Base-by-base conservation (phyloP, 2,113 vertebrate genomes). In the Aldabrachelys gigantea region DNA sequence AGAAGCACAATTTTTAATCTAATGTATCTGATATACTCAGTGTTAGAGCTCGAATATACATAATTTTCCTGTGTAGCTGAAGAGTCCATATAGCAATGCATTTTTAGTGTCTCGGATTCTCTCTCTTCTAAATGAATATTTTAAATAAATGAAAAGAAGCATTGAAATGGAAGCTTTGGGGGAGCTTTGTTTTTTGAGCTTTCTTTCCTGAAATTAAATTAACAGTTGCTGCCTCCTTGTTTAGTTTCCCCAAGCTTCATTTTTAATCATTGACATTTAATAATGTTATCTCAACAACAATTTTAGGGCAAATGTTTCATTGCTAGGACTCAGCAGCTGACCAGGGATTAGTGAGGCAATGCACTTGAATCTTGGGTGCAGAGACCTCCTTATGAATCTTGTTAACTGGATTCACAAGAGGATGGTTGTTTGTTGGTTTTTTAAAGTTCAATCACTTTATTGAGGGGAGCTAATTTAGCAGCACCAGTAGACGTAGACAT, bases 391-490 rank as follows among this genome's bases (percentile, higher is more conserved):
- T 94, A 86, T 91, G n/a, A 87, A 88, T 69, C 84, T 93, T 95
- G 78, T 92, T 97, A 95, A 95, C 78, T 88, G 57, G 57, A 94
- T 93, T 96, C 93, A 87, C 25, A 59, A 44, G 59, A 4, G 0
- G 69, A 8, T 35, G 52, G 41, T 47, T 49, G 29, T 44, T 56
- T 56, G 38, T 24, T 10, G 19, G 10, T 5, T 4, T 5, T 16
- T 49, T 27, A 22, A 9, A 41, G 10, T 95, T 95, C 85, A 94
- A 89, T 96, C 92, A 94, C 72, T 84, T 88, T 27, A 19, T 44
- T 96, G 50, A 57, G 82, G 94, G 92, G 95, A 93, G 69, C 91
- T 97, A 90, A 94, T 97, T 98, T 97, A 97, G 94, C 92, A 96
- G 80, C 85, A 80, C 50, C 50, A 8, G 53, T 85, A 93, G 95